Evolutionary conservation across 2,797 vertebrate species (phyloP).

Genomic region (Echiichthys vipera): DNA sequence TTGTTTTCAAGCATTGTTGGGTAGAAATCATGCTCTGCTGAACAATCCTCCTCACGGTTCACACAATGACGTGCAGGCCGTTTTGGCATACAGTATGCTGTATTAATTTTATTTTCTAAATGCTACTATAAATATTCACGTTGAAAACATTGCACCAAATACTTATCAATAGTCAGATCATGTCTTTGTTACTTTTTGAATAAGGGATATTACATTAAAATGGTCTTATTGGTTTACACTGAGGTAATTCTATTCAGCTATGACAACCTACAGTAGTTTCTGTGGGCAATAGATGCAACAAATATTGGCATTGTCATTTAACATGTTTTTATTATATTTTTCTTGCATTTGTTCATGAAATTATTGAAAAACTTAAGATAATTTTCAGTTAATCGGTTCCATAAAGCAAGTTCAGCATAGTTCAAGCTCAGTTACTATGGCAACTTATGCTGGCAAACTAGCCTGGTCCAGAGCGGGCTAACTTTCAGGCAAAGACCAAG

Average conservation of each 20-base stretch:
- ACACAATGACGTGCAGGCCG: not conserved
- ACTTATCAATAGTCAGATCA: not conserved
- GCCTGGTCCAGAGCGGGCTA: too few relatives aligned
- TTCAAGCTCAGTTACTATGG: too few relatives aligned
- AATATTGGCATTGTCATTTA: not conserved
- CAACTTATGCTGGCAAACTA: too few relatives aligned
- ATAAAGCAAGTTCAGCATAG: too few relatives aligned
- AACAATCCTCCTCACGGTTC: slow-evolving; percentile 15
- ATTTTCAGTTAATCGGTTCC: too few relatives aligned
- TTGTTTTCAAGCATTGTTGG: slow-evolving; percentile 38
- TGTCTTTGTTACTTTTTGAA: not conserved
- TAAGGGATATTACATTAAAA: not conserved
- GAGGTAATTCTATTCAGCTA: too few relatives aligned
- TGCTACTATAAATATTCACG: not conserved
- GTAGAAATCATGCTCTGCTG: slow-evolving; percentile 20
- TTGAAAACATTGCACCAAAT: not conserved
- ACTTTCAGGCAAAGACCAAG: too few relatives aligned
- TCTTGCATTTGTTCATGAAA: too few relatives aligned
- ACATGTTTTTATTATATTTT: not conserved
- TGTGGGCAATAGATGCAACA: not conserved
- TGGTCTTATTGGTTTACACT: not conserved
- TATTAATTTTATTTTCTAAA: not conserved
- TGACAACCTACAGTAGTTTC: not conserved
- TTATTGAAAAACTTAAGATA: too few relatives aligned
- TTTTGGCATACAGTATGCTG: not conserved